phyloP scores from a whole-genome alignment of 2,113 vertebrate genomes.

The Opisthocomus hoazin region DNA sequence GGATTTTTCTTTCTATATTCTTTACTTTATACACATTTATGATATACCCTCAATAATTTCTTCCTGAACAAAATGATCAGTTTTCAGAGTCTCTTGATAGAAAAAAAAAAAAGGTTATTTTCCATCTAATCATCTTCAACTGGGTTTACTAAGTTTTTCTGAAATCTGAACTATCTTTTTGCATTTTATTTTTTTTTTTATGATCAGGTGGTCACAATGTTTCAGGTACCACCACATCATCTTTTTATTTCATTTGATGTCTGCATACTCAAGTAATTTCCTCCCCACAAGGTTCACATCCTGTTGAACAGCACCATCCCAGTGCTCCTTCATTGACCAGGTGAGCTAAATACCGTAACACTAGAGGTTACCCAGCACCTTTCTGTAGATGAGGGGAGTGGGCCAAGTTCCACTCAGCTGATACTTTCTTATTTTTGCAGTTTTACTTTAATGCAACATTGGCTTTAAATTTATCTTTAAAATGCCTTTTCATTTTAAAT shows the following conservation, averaged over 20 bases:
- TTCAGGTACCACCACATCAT: neutral
- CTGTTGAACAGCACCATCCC: neutral
- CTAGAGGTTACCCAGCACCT: neutral
- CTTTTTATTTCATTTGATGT: neutral
- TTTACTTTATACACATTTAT: neutral
- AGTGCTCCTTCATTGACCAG: neutral
- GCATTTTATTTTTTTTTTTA: neutral
- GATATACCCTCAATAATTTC: neutral
- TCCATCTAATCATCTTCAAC: neutral
- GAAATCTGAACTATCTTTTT: neutral
- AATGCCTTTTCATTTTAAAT: neutral
- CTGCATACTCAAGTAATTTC: neutral
- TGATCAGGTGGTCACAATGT: neutral
- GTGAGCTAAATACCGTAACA: neutral
- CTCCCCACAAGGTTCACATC: neutral
- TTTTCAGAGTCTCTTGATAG: neutral
- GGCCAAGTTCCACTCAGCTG: neutral
- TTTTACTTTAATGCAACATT: neutral
- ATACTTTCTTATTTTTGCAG: neutral
- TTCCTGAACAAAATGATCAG: neutral
- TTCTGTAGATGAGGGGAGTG: neutral
- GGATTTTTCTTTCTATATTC: neutral
- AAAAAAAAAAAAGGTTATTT: neutral
- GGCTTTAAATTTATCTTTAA: neutral
- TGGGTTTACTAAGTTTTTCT: neutral